These are phyloP conservation scores for Theretra japonica DNA, from an alignment of 2,888 invertebrate genomes.

Conservation along the genomic window DNA sequence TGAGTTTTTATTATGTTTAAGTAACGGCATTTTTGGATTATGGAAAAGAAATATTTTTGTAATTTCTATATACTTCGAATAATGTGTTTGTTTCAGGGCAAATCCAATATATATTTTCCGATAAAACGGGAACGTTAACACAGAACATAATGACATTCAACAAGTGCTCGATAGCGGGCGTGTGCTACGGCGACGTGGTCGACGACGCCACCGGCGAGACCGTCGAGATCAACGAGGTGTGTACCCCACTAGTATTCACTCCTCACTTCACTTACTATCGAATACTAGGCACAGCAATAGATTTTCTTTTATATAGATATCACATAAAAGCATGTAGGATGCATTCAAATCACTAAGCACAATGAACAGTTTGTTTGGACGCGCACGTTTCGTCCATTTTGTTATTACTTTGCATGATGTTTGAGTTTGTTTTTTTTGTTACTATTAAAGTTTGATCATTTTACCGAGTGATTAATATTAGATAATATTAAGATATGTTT, in stretches of 20 bases:
- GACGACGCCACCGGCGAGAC: constrained; percentile 95
- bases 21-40: no score
- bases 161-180: constrained; percentile 97
- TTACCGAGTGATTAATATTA: constrained; percentile 30
- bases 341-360: constrained; percentile 46
- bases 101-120: constrained; percentile 99
- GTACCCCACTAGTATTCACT: constrained; percentile 45
- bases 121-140: constrained; percentile 99
- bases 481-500: constrained; percentile 42
- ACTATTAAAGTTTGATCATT: constrained; percentile 41
- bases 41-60: background rate
- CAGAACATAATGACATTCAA: constrained; percentile 99
- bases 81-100: constrained; percentile 86
- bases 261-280: constrained; percentile 27
- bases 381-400: constrained; percentile 50
- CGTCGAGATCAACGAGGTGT: constrained; percentile 93
- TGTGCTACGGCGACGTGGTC: constrained; percentile 95
- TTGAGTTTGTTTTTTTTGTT: constrained; percentile 51
- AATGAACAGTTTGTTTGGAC: constrained; percentile 42
- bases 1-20: constrained; percentile 49
- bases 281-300: constrained; percentile 43
- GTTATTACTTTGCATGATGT: constrained; percentile 59
- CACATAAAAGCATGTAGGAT: constrained; percentile 58
- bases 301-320: constrained; percentile 36
- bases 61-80: background rate